Percentiles rank a stretch among this genome's conserved stretches.
These are phyloP conservation scores for Hirundo rustica DNA, from an alignment of 2,797 vertebrate species.

Conservation along the genomic window DNA sequence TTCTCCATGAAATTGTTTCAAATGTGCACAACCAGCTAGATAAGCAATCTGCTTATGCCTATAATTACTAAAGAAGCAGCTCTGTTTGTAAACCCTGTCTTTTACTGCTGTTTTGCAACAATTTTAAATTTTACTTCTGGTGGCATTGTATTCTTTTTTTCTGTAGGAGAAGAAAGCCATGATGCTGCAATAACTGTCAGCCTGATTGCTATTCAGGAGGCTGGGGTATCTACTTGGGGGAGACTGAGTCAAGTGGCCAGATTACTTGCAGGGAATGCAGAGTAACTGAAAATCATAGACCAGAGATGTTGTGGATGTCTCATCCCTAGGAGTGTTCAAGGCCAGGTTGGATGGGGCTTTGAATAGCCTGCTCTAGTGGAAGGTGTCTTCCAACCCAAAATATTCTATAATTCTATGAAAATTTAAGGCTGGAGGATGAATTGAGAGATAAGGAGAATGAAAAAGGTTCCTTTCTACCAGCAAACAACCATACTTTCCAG, in stretches of 20 bases:
- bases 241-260: not conserved
- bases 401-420: not conserved
- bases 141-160: not conserved
- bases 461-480: not conserved
- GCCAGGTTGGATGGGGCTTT: not conserved
- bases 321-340: not conserved
- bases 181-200: not conserved
- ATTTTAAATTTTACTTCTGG: not conserved
- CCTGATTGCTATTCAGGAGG: not conserved
- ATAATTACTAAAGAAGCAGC: not conserved
- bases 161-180: not conserved
- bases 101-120: not conserved
- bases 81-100: not conserved
- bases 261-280: not conserved
- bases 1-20: not conserved
- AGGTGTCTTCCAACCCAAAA: not conserved
- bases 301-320: not conserved
- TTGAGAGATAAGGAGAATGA: not conserved
- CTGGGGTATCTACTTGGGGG: not conserved
- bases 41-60: not conserved
- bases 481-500: not conserved
- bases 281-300: not conserved
- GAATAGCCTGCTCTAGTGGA: not conserved
- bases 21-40: not conserved
- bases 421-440: not conserved